A percentile compares a stretch with the other conserved stretches of the same genome.
Evolutionary conservation across 2,113 vertebrate genomes (phyloP).

Genomic region (Sphaerodactylus townsendi): DNA sequence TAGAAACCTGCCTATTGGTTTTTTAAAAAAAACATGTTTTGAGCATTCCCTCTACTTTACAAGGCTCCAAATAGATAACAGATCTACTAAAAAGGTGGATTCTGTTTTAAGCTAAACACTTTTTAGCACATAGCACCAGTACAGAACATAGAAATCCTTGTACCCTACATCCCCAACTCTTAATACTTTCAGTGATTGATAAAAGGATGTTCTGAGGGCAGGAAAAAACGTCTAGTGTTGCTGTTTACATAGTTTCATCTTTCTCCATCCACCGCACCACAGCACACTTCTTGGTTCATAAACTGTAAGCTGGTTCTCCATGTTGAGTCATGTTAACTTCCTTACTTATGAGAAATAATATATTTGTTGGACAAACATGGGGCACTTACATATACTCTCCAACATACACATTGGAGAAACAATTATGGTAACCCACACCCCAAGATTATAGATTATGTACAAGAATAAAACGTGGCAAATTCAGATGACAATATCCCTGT

Average conservation of each 20-base stretch:
- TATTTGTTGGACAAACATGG: background rate
- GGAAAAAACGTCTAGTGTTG: background rate
- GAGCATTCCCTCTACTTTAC: background rate
- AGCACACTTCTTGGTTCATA: no score
- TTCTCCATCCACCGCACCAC: no score
- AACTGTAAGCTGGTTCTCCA: background rate
- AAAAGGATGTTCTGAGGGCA: background rate
- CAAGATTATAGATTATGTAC: background rate
- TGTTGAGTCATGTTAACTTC: background rate
- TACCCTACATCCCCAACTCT: background rate
- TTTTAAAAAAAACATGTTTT: background rate
- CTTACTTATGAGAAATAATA: background rate
- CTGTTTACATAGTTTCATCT: no score
- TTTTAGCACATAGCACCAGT: constrained; percentile 2
- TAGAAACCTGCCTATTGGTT: background rate
- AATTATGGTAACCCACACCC: background rate
- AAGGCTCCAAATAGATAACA: background rate
- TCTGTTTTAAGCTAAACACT: background rate
- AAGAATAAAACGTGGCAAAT: constrained; percentile 6
- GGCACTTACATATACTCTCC: background rate
- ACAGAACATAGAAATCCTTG: background rate
- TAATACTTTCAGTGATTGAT: background rate
- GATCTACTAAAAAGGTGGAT: background rate
- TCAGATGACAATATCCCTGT: background rate
- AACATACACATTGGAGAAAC: background rate